phyloP scores from a whole-genome alignment of 2,888 invertebrate genomes.

The Crematogaster levior region DNA sequence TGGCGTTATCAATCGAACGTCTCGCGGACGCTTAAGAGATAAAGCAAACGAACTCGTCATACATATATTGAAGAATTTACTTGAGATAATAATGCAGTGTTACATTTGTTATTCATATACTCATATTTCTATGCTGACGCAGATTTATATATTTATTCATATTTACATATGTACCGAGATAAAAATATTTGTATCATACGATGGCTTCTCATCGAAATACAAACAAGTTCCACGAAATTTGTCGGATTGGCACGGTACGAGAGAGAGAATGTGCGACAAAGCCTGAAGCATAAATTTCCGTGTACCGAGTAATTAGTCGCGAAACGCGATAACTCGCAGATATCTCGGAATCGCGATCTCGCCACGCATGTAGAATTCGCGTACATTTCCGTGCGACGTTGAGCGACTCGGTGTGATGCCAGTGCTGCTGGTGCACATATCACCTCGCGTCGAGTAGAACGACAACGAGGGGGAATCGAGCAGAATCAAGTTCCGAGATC shows the following conservation, averaged over 20 bases:
- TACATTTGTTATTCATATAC: neutral
- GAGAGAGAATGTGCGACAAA: neutral
- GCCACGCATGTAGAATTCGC: slow-evolving; percentile 15
- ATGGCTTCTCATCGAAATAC: neutral
- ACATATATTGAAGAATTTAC: neutral
- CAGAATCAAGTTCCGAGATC: slow-evolving; percentile 74
- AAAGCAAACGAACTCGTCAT: neutral
- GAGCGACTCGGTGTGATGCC: slow-evolving; percentile 9
- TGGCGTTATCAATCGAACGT: slow-evolving; percentile 16
- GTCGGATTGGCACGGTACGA: neutral
- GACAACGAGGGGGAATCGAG: slow-evolving; percentile 67
- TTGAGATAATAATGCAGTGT: slow-evolving; percentile 1
- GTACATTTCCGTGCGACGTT: slow-evolving; percentile 10
- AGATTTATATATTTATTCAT: neutral
- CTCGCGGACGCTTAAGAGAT: slow-evolving; percentile 15
- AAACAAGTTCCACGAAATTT: neutral
- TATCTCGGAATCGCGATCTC: slow-evolving; percentile 26
- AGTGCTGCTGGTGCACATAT: slow-evolving; percentile 50
- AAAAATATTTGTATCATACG: neutral
- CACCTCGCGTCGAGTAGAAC: slow-evolving; percentile 45
- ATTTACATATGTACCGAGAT: neutral
- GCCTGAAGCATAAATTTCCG: slow-evolving; percentile 68
- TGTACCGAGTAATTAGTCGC: slow-evolving; percentile 55
- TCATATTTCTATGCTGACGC: no score
- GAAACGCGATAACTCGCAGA: slow-evolving; percentile 25